phyloP scores from a whole-genome alignment of 2,113 vertebrate genomes.

The Rhinoptilus africanus region DNA sequence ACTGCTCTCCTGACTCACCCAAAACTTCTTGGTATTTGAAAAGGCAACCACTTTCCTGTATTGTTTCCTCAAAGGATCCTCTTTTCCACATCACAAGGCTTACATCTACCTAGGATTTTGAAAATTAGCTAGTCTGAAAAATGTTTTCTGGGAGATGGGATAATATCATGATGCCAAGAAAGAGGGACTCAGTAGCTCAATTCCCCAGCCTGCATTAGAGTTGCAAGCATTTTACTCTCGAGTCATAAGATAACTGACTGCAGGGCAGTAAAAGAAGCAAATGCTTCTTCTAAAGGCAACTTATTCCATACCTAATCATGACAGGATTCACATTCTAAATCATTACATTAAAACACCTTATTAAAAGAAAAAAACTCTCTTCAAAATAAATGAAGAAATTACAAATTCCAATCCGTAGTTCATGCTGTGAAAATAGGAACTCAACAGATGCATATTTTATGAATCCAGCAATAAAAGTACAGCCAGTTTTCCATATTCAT shows the following conservation, averaged over 20 bases:
- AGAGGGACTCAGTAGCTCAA: neutral
- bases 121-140: neutral
- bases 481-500: constrained; percentile 67
- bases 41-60: neutral
- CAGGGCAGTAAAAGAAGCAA: neutral
- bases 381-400: constrained; percentile 29
- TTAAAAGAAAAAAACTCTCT: neutral
- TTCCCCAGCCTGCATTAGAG: neutral
- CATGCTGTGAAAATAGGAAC: constrained; percentile 32
- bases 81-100: neutral
- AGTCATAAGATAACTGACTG: neutral
- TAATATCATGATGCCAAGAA: neutral
- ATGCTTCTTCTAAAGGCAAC: neutral
- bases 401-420: neutral
- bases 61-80: neutral
- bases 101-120: neutral
- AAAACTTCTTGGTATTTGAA: neutral
- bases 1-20: neutral
- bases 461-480: constrained; percentile 51
- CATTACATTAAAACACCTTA: neutral
- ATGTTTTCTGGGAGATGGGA: neutral
- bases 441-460: constrained; percentile 57
- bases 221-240: neutral
- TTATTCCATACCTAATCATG: neutral
- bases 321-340: constrained; percentile 1